phyloP scores from a whole-genome alignment of 2,113 vertebrate species.

The Sander lucioperca region DNA sequence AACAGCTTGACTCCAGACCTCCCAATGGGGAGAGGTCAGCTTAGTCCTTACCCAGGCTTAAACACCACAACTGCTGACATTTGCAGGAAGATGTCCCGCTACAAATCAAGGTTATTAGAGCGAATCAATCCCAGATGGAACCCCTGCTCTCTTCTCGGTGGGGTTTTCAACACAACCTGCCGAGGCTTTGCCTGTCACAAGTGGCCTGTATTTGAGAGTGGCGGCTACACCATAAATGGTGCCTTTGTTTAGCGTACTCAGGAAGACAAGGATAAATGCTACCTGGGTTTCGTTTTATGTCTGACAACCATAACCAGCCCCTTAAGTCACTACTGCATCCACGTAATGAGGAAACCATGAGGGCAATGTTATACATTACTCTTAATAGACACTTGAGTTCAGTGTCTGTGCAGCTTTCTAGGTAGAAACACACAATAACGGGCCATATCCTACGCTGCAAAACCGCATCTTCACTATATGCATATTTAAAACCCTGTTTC shows the following conservation, averaged over 20 bases:
- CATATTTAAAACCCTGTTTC: constrained; percentile 8
- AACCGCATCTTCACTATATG: constrained; percentile 8
- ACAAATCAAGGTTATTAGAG: constrained; percentile 59
- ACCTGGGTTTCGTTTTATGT: constrained; percentile 52
- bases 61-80: constrained; percentile 38
- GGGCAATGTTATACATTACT: constrained; percentile 30
- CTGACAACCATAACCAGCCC: constrained; percentile 44
- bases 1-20: constrained; percentile 51
- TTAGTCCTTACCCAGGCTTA: constrained; percentile 39
- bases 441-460: background rate
- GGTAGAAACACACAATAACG: constrained; percentile 13
- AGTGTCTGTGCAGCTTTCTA: constrained; percentile 9
- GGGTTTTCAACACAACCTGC: constrained; percentile 62
- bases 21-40: constrained; percentile 42
- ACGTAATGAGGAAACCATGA: constrained; percentile 57
- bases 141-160: constrained; percentile 26
- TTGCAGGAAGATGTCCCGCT: constrained; percentile 33
- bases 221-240: constrained; percentile 15
- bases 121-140: constrained; percentile 70
- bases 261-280: constrained; percentile 39
- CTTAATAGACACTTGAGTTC: constrained; percentile 26
- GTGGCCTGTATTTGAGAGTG: constrained; percentile 18
- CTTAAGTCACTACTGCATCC: constrained; percentile 38
- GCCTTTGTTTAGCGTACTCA: constrained; percentile 45
- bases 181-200: constrained; percentile 26